Percentiles rank a stretch among this genome's conserved stretches.
These are phyloP conservation scores for Drosophila miranda DNA, from an alignment of 1,140 invertebrate species.

Conservation along the genomic window DNA sequence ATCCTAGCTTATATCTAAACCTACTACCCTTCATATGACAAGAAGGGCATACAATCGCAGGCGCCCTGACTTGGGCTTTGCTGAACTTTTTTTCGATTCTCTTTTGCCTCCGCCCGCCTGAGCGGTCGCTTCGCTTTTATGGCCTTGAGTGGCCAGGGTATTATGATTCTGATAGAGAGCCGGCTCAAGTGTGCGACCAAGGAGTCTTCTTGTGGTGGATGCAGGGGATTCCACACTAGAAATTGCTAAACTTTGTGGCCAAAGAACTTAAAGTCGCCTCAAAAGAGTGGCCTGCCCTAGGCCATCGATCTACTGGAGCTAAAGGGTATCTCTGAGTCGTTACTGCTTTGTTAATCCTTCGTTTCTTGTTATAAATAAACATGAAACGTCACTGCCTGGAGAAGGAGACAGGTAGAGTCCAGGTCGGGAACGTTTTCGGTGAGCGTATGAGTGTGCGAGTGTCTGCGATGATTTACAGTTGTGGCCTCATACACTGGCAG, in stretches of 20 bases:
- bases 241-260: conserved; percentile 32
- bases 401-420: conserved; percentile 27
- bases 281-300: background rate
- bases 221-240: conserved; percentile 12
- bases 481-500: conserved; percentile 50
- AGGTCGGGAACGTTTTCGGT: background rate
- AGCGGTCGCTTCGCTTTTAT: conserved; percentile 27
- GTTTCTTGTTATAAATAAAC: conserved; percentile 44
- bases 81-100: background rate
- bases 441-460: conserved; percentile 17
- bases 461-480: conserved; percentile 71
- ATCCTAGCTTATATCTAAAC: too few species aligned
- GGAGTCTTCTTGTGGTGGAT: conserved; percentile 1
- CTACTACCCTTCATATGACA: too few species aligned
- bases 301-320: background rate
- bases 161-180: conserved; percentile 50
- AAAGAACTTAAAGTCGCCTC: conserved; percentile 7
- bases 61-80: too few species aligned
- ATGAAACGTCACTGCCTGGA: conserved; percentile 36
- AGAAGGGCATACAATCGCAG: too few species aligned
- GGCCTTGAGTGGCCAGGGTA: conserved; percentile 49
- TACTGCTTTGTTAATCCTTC: background rate
- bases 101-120: conserved; percentile 17
- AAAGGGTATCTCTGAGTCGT: conserved; percentile 12
- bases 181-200: conserved; percentile 28